Percentiles rank a stretch among this genome's conserved stretches.
These are phyloP conservation scores for Ceratina calcarata DNA, from an alignment of 1,140 invertebrate genomes.

Conservation along the genomic window DNA sequence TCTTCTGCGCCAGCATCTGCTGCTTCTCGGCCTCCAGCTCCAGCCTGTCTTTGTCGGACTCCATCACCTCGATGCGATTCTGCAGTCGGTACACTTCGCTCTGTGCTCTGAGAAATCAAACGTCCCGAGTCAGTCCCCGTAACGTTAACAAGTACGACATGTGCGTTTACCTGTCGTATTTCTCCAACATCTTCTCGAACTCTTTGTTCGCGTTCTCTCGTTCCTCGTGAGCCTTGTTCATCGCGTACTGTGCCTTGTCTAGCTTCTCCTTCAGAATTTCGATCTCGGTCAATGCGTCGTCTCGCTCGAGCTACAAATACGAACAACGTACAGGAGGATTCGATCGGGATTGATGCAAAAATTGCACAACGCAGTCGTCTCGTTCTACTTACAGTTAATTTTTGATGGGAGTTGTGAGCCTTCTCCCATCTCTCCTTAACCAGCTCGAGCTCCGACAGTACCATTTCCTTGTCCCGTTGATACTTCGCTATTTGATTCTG, in stretches of 20 bases:
- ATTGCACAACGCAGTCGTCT: not conserved
- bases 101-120: conserved; percentile 84
- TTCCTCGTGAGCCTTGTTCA: conserved; percentile 92
- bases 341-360: not conserved
- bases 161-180: conserved; percentile 90
- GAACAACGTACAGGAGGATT: not conserved
- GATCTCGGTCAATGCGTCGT: conserved; percentile 91
- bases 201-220: conserved; percentile 93
- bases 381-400: conserved; percentile 82
- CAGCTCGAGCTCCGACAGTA: conserved; percentile 91
- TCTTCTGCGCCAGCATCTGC: conserved; percentile 87
- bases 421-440: conserved; percentile 94
- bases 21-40: conserved; percentile 93
- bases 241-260: conserved; percentile 90
- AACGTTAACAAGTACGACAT: not conserved
- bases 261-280: conserved; percentile 94
- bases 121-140: not conserved
- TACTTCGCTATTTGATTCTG: conserved; percentile 89
- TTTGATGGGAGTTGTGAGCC: conserved; percentile 89
- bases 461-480: conserved; percentile 91
- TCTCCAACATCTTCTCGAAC: conserved; percentile 94
- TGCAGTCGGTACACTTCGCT: conserved; percentile 93
- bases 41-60: conserved; percentile 91
- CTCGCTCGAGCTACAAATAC: conserved; percentile 87
- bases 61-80: conserved; percentile 91